Evolutionary conservation across 2,888 invertebrate species (phyloP).

Genomic region (Mythimna vitellina): DNA sequence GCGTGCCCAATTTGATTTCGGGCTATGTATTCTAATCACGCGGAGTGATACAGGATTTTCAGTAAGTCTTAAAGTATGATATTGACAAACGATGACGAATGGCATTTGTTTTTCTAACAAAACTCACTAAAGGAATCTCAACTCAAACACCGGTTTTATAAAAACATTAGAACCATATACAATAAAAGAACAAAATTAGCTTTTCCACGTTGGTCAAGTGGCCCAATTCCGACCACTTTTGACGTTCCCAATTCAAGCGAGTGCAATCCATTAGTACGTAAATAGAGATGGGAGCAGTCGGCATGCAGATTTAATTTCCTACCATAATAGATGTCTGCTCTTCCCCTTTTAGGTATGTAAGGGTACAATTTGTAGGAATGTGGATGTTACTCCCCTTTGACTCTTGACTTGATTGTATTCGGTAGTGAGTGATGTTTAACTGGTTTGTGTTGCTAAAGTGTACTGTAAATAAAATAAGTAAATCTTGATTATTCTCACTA

Average conservation of each 20-base stretch:
- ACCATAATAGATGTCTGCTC: constrained; percentile 79
- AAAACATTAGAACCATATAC: background rate
- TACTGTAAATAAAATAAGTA: background rate
- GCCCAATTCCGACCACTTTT: constrained; percentile 59
- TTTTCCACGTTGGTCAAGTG: constrained; percentile 24
- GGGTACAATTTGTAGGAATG: constrained; percentile 35
- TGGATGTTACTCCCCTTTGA: constrained; percentile 14
- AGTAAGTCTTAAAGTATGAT: too few relatives aligned
- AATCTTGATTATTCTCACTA: too few relatives aligned
- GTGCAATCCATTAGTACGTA: constrained; percentile 80
- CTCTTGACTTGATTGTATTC: constrained; percentile 25
- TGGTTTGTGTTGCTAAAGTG: background rate
- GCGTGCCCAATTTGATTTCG: too few relatives aligned
- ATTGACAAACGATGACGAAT: too few relatives aligned
- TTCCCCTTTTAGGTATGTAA: constrained; percentile 64
- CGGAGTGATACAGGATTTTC: too few relatives aligned
- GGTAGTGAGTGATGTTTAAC: background rate
- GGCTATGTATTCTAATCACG: too few relatives aligned
- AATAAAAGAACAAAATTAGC: background rate
- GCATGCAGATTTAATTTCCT: constrained; percentile 84
- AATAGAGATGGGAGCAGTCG: constrained; percentile 73
- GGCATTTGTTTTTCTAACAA: too few relatives aligned
- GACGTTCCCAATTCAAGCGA: constrained; percentile 73
- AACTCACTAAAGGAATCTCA: background rate
- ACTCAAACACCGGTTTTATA: constrained; percentile 7